Evolutionary conservation across 2,113 vertebrate species (phyloP).

Genomic region (Bettongia penicillata): DNA sequence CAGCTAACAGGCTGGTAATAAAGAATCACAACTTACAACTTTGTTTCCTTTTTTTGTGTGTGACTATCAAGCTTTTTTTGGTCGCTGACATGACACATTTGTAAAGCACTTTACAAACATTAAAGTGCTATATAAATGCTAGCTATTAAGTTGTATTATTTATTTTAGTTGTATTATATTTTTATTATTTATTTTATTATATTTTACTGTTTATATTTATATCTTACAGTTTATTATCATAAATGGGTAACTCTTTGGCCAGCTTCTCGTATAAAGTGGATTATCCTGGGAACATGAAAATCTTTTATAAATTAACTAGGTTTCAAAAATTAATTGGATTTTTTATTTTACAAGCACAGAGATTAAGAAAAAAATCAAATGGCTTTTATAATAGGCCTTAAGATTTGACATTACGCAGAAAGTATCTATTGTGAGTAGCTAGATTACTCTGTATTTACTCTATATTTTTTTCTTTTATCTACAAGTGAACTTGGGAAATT

Average conservation of each 20-base stretch:
- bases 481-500: not conserved
- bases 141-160: not conserved
- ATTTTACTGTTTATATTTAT: not conserved
- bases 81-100: not conserved
- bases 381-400: conserved; percentile 30
- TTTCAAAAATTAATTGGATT: conserved; percentile 40
- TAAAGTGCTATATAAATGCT: not conserved
- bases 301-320: conserved; percentile 47
- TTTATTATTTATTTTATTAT: too few relatives aligned
- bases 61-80: not conserved
- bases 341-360: conserved; percentile 11
- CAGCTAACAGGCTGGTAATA: not conserved
- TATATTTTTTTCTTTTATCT: not conserved
- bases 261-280: conserved; percentile 17
- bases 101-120: not conserved
- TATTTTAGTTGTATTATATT: not conserved
- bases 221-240: not conserved
- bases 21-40: not conserved
- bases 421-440: not conserved
- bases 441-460: not conserved
- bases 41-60: conserved; percentile 52
- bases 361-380: conserved; percentile 16
- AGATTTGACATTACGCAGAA: not conserved
- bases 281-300: not conserved
- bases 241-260: conserved; percentile 15